Percentiles rank a stretch among this genome's conserved stretches.
Evolutionary conservation across 1,140 invertebrate species (phyloP).

Genomic region (Potamilus streckersoni): DNA sequence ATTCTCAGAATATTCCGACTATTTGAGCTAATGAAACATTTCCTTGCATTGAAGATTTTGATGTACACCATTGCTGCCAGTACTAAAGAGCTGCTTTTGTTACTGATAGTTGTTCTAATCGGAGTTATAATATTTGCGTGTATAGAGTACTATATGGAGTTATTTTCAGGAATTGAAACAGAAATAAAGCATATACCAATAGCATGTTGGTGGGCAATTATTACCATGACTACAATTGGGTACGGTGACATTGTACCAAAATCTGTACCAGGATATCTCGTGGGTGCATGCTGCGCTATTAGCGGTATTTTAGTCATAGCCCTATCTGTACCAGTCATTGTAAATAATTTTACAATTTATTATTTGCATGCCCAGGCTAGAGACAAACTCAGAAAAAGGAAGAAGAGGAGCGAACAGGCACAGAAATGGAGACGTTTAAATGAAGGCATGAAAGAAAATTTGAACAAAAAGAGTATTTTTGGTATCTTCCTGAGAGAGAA

Average conservation of each 20-base stretch:
- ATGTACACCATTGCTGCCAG: conserved; percentile 52
- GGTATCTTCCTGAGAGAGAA: too few species aligned
- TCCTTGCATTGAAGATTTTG: conserved; percentile 50
- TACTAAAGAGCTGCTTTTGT: conserved; percentile 50
- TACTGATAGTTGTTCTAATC: conserved; percentile 48
- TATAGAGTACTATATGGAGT: conserved; percentile 50
- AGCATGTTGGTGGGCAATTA: conserved; percentile 60
- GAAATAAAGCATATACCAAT: conserved; percentile 45
- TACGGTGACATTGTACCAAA: conserved; percentile 58
- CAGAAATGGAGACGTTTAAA: conserved; percentile 31
- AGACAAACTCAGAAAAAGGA: conserved; percentile 42
- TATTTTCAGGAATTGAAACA: conserved; percentile 31
- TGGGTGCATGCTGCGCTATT: conserved; percentile 56
- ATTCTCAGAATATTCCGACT: conserved; percentile 49
- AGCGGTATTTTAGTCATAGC: conserved; percentile 58
- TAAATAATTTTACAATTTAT: conserved; percentile 61
- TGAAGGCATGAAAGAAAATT: conserved; percentile 17
- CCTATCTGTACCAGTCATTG: conserved; percentile 59
- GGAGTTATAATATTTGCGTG: conserved; percentile 53
- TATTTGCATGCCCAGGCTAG: conserved; percentile 52
- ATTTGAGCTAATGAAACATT: conserved; percentile 51
- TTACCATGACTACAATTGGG: conserved; percentile 63
- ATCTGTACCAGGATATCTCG: conserved; percentile 47
- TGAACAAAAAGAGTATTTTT: too few species aligned
- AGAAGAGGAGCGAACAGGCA: conserved; percentile 35